Evolutionary conservation across 2,113 vertebrate genomes (phyloP), one percentile per base, ranked within the genome.

Genomic region (Pogona vitticeps): DNA sequence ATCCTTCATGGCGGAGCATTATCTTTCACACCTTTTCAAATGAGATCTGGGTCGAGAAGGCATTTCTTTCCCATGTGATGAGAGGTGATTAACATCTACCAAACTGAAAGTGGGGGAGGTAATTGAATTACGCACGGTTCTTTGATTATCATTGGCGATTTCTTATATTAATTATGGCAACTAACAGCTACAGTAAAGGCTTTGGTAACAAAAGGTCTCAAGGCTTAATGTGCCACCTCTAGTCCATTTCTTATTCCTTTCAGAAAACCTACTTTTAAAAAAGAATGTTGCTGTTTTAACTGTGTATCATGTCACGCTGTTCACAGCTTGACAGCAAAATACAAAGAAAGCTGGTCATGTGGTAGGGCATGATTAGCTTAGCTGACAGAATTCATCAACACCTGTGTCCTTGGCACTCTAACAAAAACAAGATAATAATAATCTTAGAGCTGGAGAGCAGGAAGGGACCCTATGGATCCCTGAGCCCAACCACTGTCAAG

Each of bases 11-110:
- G 76, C 80, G 67, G 36, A 86, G 76, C 63, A 17, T 0, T 61
- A 86, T 88, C 87, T 83, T 84, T 83, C 71, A 1, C 28, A 76
- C 82, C 40, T 80, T 28, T 91, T 65, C 65, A 63, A 86, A 80
- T 2, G 8, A 80, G 33, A 58, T 33, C 20, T 52, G 0, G 2
- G 23, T 6, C 78, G 1, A 28, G 79, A 68, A 61, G 14, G 85
- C 61, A 65, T 68, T 86, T 23, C 21, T 59, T 12, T 85, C 1
- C 8, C 61, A 42, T 0, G 0, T 12, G 38, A 10, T 0, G 1
- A 68, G 52, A 52, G 0, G 0, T 40, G 73, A 1, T 73, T 78
- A 70, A 10, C n/a, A 82, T 80, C 67, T 87, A 40, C n/a, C 0
- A 56, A 5, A 23, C 18, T 36, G 12, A 13, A 80, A 36, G 0